Evolutionary conservation across 2,888 invertebrate species (phyloP), one percentile per base, ranked within the genome.

Genomic region (Drosophila vallismaia): DNA sequence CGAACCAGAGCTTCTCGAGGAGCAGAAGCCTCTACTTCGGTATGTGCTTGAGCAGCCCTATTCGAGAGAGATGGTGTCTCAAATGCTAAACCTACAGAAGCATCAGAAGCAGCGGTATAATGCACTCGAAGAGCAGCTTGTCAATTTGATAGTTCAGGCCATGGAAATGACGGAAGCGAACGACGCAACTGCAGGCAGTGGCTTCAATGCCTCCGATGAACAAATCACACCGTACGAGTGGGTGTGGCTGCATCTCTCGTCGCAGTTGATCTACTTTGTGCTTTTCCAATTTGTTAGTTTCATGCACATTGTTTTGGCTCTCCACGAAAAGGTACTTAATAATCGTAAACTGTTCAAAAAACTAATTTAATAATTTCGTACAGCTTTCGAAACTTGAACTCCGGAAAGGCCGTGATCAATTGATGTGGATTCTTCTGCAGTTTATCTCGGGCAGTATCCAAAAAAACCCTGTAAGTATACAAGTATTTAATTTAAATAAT

Each of bases 391-490:
- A 95, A 6, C 93, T 95, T 76, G 97, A 97, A 88, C 93, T 98
- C 89, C 94, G 96, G 68, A 96, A 97, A 91, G 98, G 98, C 0
- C 93, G 99, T 50, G 99, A 99, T 92, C 98, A 99, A 87, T 92
- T 99, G n/a, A 99, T 99, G 99, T 99, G 99, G 99, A 96, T 98
- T 19, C 92, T 99, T 14, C 92, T 99, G 45, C 99, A 99, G 92
- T 99, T 98, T 88, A 97, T 99, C 82, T 98, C 99, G 0, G 98
- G 98, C 51, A 98, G 97, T 88, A 98, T 98, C 86, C 97, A 98
- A 91, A 95, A 98, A 80, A 98, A 98, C 92, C 97, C 98, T 0
- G 94, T 96, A 90, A 91, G 93, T 53, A 8, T 2, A 29, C 1
- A 5, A 31, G n/a, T 36, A 36, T 36, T n/a, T 10, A 4, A 6